Conservation (phyloP, 2,113 vertebrate species). For the Poeciliopsis retropinna region DNA sequence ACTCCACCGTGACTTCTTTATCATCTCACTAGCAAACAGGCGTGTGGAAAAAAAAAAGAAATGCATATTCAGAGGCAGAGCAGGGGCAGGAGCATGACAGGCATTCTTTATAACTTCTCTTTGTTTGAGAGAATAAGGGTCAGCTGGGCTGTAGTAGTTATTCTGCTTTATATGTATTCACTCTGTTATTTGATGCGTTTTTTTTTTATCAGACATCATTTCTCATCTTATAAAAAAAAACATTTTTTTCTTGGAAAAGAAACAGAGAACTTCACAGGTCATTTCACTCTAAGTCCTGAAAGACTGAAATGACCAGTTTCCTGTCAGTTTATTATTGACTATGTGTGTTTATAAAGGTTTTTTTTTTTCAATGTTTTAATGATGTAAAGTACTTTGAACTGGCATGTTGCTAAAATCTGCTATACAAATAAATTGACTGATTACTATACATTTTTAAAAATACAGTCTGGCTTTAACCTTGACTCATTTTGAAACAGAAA, state of each 20-base stretch:
- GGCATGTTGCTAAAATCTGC: too few relatives aligned
- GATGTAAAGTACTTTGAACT: too few relatives aligned
- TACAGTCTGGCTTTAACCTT: too few relatives aligned
- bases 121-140: background rate
- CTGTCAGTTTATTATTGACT: background rate
- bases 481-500: too few relatives aligned
- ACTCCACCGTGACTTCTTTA: conserved; percentile 11
- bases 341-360: background rate
- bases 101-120: background rate
- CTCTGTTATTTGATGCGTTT: background rate
- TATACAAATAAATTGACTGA: too few relatives aligned
- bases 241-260: background rate
- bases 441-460: too few relatives aligned
- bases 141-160: background rate
- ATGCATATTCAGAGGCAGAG: background rate
- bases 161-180: background rate
- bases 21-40: conserved; percentile 8
- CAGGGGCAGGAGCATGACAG: background rate
- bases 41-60: conserved; percentile 6
- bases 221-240: background rate
- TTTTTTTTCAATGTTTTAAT: too few relatives aligned
- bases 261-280: background rate
- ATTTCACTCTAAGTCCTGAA: background rate
- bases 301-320: background rate
- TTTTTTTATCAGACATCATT: background rate